phyloP scores from a whole-genome alignment of 2,113 vertebrate genomes.

The Aspiorhynchus laticeps region DNA sequence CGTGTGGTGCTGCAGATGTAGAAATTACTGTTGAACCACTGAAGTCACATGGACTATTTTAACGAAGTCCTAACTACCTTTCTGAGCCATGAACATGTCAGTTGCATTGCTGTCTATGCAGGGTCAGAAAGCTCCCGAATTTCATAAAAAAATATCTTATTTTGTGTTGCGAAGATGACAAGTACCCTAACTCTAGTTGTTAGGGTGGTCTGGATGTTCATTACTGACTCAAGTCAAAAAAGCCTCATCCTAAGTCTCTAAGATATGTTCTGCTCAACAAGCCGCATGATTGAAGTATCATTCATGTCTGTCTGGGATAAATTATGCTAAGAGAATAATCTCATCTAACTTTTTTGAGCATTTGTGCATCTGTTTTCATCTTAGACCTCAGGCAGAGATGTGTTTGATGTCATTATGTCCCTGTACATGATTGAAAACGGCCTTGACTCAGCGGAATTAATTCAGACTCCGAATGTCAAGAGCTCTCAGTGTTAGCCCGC shows the following conservation, averaged over 20 bases:
- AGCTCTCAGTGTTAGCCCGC: conserved; percentile 16
- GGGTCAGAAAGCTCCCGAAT: too few species aligned
- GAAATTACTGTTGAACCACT: too few species aligned
- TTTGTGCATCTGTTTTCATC: neutral
- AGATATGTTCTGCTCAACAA: neutral
- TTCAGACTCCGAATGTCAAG: conserved; percentile 38
- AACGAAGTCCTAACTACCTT: too few species aligned
- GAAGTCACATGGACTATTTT: too few species aligned
- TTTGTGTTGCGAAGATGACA: too few species aligned
- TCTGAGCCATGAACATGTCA: too few species aligned
- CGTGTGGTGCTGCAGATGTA: too few species aligned
- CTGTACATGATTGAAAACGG: neutral
- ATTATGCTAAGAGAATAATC: neutral
- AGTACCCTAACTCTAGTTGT: too few species aligned
- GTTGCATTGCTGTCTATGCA: too few species aligned
- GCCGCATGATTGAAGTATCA: neutral
- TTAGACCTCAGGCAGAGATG: neutral
- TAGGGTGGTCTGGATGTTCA: too few species aligned
- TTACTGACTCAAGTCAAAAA: neutral
- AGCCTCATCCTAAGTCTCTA: neutral
- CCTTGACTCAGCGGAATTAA: conserved; percentile 36
- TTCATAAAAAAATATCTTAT: too few species aligned
- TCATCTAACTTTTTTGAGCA: neutral
- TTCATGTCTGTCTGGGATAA: neutral
- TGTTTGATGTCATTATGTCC: conserved; percentile 3